phyloP scores from a whole-genome alignment of 2,113 vertebrate genomes.

The Struthio camelus region DNA sequence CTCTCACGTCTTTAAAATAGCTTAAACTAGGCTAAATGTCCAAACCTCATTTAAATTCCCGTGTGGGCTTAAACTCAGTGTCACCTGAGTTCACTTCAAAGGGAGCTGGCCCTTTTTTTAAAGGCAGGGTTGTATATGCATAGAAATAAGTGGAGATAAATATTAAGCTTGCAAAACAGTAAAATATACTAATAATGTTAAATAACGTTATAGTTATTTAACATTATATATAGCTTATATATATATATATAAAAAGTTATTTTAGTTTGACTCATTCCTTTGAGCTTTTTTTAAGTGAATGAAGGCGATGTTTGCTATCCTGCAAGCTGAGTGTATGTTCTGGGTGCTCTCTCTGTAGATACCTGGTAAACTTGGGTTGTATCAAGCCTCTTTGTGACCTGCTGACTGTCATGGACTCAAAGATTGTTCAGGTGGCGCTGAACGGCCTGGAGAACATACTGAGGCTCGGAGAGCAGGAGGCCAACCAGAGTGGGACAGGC shows the following conservation, averaged over 20 bases:
- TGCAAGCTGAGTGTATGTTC: background rate
- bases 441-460: slow-evolving; percentile 97
- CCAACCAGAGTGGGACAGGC: slow-evolving; percentile 88
- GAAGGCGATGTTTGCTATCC: background rate
- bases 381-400: slow-evolving; percentile 97
- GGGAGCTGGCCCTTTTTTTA: background rate
- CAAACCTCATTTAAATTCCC: background rate
- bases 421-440: slow-evolving; percentile 95
- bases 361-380: slow-evolving; percentile 93
- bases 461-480: slow-evolving; percentile 93
- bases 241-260: too few relatives aligned
- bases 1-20: accelerated
- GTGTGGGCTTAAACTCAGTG: background rate
- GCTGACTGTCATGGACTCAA: slow-evolving; percentile 97
- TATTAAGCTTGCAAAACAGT: background rate
- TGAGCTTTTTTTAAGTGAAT: background rate
- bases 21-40: background rate
- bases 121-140: accelerated
- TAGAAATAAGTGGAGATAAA: background rate
- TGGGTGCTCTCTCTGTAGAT: slow-evolving; percentile 73
- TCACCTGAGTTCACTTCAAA: background rate
- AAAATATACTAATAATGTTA: background rate
- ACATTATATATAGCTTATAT: too few relatives aligned
- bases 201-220: too few relatives aligned
- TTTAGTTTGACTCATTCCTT: background rate